phyloP scores from a whole-genome alignment of 53 echinoderm and acorn worm species.

The Henricia sp. region DNA sequence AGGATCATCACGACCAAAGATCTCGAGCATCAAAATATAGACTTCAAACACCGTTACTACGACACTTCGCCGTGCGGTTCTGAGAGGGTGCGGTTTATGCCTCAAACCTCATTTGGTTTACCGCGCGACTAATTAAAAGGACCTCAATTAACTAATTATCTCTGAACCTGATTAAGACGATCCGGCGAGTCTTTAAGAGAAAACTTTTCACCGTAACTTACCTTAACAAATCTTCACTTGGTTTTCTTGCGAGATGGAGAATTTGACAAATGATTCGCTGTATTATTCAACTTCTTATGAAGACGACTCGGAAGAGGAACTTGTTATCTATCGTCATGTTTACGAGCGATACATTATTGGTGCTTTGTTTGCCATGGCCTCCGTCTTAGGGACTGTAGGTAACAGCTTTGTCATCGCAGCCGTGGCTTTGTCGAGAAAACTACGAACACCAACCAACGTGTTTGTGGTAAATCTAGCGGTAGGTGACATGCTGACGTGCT shows the following conservation, averaged over 20 bases:
- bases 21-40: too few relatives aligned
- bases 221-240: neutral
- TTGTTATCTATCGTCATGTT: conserved; percentile 6
- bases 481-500: conserved; percentile 74
- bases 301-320: neutral
- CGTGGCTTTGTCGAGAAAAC: conserved; percentile 45
- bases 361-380: neutral
- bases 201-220: too few relatives aligned
- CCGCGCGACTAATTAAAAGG: too few relatives aligned
- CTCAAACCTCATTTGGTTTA: too few relatives aligned
- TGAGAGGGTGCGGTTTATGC: too few relatives aligned
- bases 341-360: conserved; percentile 3
- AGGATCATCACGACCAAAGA: too few relatives aligned
- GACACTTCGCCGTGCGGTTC: too few relatives aligned
- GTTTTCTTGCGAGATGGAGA: neutral
- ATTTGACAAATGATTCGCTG: neutral
- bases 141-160: too few relatives aligned
- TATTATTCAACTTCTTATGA: neutral
- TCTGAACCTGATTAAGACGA: too few relatives aligned
- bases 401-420: conserved; percentile 37
- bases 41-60: too few relatives aligned
- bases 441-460: conserved; percentile 58
- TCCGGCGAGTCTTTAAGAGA: too few relatives aligned
- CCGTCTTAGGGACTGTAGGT: conserved; percentile 47
- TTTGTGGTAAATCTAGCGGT: conserved; percentile 55